A percentile compares a stretch with the other conserved stretches of the same genome.
phyloP scores from a whole-genome alignment of 2,888 invertebrate genomes.

The Trichopria drosophilae region DNA sequence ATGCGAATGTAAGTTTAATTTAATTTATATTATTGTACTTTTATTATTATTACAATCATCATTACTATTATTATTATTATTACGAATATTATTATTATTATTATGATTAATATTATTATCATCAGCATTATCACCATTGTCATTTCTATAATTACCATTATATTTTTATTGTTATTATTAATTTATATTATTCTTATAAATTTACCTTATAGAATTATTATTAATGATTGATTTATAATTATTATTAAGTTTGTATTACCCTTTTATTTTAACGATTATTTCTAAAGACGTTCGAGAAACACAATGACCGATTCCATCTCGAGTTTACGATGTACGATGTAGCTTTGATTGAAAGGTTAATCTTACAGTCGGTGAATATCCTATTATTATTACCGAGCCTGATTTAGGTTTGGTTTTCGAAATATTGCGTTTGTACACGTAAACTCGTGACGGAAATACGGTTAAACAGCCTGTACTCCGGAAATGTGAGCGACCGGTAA shows the following conservation, averaged over 20 bases:
- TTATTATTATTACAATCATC: constrained; percentile 11
- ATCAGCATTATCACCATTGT: constrained; percentile 22
- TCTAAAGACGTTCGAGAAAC: too few relatives aligned
- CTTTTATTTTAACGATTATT: too few relatives aligned
- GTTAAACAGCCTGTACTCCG: constrained; percentile 29
- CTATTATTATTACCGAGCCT: too few relatives aligned
- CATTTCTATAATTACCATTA: constrained; percentile 23
- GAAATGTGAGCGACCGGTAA: constrained; percentile 3
- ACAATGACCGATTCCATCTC: too few relatives aligned
- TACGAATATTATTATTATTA: constrained; percentile 7
- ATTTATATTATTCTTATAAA: constrained; percentile 18
- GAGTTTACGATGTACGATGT: too few relatives aligned
- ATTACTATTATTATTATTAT: constrained; percentile 19
- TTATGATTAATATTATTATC: constrained; percentile 20
- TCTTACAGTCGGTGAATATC: too few relatives aligned
- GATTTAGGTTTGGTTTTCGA: too few relatives aligned
- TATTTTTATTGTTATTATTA: constrained; percentile 9
- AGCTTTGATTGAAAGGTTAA: too few relatives aligned
- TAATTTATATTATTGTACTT: constrained; percentile 12
- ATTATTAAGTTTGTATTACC: too few relatives aligned
- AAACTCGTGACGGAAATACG: too few relatives aligned
- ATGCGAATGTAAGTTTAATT: constrained; percentile 32
- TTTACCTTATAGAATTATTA: constrained; percentile 18
- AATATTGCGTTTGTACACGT: too few relatives aligned
- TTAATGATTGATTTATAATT: constrained; percentile 17